These are phyloP conservation scores for Drosophila virilis DNA, from an alignment of 1,140 invertebrate genomes.

Conservation along the genomic window DNA sequence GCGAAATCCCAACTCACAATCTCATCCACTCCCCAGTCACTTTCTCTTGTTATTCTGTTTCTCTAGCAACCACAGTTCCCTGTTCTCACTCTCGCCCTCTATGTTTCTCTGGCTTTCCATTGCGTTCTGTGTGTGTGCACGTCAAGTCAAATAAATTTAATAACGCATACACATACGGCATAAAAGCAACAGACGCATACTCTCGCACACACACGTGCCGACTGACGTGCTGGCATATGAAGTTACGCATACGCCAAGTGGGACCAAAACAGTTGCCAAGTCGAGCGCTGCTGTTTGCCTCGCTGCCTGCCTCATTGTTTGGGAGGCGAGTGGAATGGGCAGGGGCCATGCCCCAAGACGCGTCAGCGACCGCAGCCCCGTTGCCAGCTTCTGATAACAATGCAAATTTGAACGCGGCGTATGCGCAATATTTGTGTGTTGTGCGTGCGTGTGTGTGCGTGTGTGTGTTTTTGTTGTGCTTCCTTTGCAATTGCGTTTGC, in stretches of 20 bases:
- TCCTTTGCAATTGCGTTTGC: conserved; percentile 40
- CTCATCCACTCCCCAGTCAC: conserved; percentile 32
- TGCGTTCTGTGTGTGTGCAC: conserved; percentile 55
- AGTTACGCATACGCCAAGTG: conserved; percentile 73
- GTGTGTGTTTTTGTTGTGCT: conserved; percentile 33
- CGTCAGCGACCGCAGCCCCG: conserved; percentile 61
- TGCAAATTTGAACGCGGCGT: conserved; percentile 72
- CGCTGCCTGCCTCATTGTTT: conserved; percentile 46
- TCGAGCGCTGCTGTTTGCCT: conserved; percentile 39
- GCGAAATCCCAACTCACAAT: conserved; percentile 41
- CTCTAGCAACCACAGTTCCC: conserved; percentile 37
- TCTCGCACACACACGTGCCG: conserved; percentile 25
- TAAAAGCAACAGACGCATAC: conserved; percentile 50
- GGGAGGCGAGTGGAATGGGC: background rate
- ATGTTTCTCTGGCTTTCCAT: background rate
- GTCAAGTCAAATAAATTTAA: conserved; percentile 83
- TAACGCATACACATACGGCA: conserved; percentile 79
- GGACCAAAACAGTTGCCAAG: conserved; percentile 56
- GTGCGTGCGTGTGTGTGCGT: background rate
- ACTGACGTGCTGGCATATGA: conserved; percentile 31
- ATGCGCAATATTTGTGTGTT: conserved; percentile 63
- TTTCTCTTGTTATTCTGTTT: conserved; percentile 37
- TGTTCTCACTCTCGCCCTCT: background rate
- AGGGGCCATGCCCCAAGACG: conserved; percentile 59
- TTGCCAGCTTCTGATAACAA: conserved; percentile 70